Evolutionary conservation across 92 coral and sea anemone genomes (phyloP), one percentile per base, ranked within the genome.

Genomic region (Pocillopora meandrina): DNA sequence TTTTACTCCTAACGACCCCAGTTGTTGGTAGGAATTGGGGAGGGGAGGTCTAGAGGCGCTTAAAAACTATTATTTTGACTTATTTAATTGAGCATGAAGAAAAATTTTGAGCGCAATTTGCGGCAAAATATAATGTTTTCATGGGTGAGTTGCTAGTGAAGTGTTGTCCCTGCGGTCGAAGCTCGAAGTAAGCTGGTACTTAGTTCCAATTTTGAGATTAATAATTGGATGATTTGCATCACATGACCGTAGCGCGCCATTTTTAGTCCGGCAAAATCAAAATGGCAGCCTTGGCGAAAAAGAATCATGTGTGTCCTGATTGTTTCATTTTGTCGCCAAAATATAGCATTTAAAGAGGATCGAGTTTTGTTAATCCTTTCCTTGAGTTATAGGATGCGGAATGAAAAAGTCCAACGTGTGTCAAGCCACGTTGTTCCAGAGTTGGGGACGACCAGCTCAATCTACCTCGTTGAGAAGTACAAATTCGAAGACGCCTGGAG

Each of bases 371-470:
- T 1, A 67, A 56, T 16, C 1, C 15, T 57, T 67, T 23, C 23
- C 11, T 23, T 20, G 64, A 12, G 47, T 19, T 64, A n/a, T 21
- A 73, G 74, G 34, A 83, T 74, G 86, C 62, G 15, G 76, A 21
- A 94, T 89, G 94, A 96, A 92, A 82, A 89, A 87, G 71, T 81
- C 92, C 13, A 93, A 90, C 23, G 87, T 69, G 85, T 91, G 87
- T 80, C 95, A 91, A 78, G 93, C 81, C 58, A 92, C 94, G 57
- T 85, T 96, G 76, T 96, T 96, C 87, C 95, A 94, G 65, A 90
- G 94, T 71, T 96, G 98, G 98, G 95, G 93, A 10, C 90, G 61
- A n/a, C 60, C 86, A 71, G 90, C 83, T 13, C 87, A 74, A 33
- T 56, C 77, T 58, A 71, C 82, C 65, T 75, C 89, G 58, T 61